Percentiles rank a stretch among this genome's conserved stretches.
Evolutionary conservation across 2,888 invertebrate species (phyloP).

Genomic region (Lacanobia wlatinum): DNA sequence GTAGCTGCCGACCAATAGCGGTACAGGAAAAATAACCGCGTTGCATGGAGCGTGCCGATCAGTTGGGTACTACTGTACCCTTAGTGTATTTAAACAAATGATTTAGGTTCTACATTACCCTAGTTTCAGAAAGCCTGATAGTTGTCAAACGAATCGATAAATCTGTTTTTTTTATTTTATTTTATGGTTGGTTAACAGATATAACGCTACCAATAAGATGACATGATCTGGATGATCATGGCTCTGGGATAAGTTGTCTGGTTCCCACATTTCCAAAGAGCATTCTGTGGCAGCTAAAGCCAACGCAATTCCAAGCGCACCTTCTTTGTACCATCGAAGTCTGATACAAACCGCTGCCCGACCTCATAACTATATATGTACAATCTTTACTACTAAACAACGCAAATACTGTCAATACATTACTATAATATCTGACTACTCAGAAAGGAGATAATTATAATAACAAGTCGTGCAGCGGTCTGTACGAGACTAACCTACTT

Average conservation of each 20-base stretch:
- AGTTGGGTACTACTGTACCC: too few relatives aligned
- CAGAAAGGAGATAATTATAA: slow-evolving; percentile 13
- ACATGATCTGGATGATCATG: neutral
- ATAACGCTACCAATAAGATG: neutral
- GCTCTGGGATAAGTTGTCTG: too few relatives aligned
- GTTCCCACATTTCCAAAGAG: neutral
- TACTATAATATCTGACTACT: slow-evolving; percentile 31
- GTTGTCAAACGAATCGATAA: neutral
- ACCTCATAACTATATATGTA: slow-evolving; percentile 49
- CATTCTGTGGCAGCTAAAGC: slow-evolving; percentile 55
- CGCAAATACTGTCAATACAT: slow-evolving; percentile 37
- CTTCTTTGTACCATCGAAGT: slow-evolving; percentile 80
- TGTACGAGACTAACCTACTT: slow-evolving; percentile 72
- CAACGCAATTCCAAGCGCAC: slow-evolving; percentile 64
- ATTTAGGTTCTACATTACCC: neutral
- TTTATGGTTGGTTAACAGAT: neutral
- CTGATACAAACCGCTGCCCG: slow-evolving; percentile 67
- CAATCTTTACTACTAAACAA: slow-evolving; percentile 33
- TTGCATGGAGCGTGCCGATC: too few relatives aligned
- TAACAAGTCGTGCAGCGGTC: slow-evolving; percentile 66
- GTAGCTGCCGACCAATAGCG: too few relatives aligned
- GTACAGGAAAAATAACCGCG: too few relatives aligned
- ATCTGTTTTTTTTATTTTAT: neutral
- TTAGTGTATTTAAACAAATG: neutral
- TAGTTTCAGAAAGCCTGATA: neutral